Percentiles rank a stretch among this genome's conserved stretches.
phyloP scores from a whole-genome alignment of 1,140 invertebrate genomes.

The Cotesia vestalis region DNA sequence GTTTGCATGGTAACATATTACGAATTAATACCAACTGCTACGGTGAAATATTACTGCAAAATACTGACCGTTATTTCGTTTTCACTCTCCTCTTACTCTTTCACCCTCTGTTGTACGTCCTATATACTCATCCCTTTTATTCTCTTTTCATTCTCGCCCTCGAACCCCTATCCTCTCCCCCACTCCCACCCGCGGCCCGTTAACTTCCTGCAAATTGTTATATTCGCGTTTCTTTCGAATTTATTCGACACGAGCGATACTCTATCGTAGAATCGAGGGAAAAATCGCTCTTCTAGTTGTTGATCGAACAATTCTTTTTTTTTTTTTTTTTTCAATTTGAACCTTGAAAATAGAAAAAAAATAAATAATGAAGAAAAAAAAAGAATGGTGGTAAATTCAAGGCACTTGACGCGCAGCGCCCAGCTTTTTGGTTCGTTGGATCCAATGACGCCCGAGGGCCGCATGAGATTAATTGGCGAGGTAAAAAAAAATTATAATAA shows the following conservation, averaged over 20 bases:
- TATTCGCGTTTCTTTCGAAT: constrained; percentile 33
- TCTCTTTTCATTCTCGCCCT: background rate
- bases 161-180: background rate
- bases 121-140: background rate
- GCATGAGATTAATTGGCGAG: constrained; percentile 47
- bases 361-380: background rate
- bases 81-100: constrained; percentile 15
- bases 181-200: constrained; percentile 2
- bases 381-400: constrained; percentile 8
- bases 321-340: constrained; percentile 12
- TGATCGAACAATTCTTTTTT: constrained; percentile 14
- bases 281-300: background rate
- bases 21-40: constrained; percentile 68
- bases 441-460: constrained; percentile 17
- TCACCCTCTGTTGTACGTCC: constrained; percentile 6
- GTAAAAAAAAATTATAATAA: constrained; percentile 36
- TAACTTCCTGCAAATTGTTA: constrained; percentile 33
- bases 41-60: constrained; percentile 68
- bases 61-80: constrained; percentile 65
- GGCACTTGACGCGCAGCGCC: constrained; percentile 12
- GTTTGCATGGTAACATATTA: constrained; percentile 67
- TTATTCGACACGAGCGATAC: constrained; percentile 22
- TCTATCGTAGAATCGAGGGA: constrained; percentile 9
- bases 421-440: constrained; percentile 19
- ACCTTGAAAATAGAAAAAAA: constrained; percentile 10